Base-by-base conservation (phyloP, 2,797 vertebrate species). In the Pseudochromis fuscus region DNA sequence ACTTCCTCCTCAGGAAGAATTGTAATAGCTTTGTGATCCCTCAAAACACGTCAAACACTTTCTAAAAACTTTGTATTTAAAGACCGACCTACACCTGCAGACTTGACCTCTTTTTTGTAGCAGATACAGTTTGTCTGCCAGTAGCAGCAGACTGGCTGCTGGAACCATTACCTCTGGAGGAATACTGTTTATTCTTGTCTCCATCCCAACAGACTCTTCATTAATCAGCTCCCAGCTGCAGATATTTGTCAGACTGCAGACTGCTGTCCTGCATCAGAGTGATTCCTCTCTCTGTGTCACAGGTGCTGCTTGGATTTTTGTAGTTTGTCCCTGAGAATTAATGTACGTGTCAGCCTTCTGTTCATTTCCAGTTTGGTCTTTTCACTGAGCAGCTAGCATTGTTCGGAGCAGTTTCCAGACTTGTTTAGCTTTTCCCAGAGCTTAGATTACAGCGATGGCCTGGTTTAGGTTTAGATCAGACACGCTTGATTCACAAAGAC, bases 401-500 rank as follows among this genome's bases (percentile, higher is more conserved):
- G 55, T 60, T 12, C 81, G 28, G 68, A 60, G 12, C 31, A 1
- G 8, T 62, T 76, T 86, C 21, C 62, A 53, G 25, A n/a, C 59
- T 71, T 75, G 69, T 81, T 89, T 84, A 35, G 52, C 48, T 74
- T 69, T 70, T 72, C 62, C 62, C 52, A 72, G 38, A 66, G 50
- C 19, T 82, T 61, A 35, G 55, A 75, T 83, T 66, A 67, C 64
- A 30, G n/a, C 9, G 45, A 79, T 63, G 71, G 68, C 62, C 76
- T 69, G 56, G 58, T 85, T 83, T 80, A 77, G 25, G 38, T 69
- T 83, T 49, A 57, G 31, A 74, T 58, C 69, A 76, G 81, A 75
- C 72, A 79, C 9, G 23, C 59, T 65, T 15, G 46, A 69, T 85
- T 62, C 72, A 69, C 75, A 85, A 31, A 79, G 66, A 81, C 80